Evolutionary conservation across 1,140 invertebrate species (phyloP).

Genomic region (Apolygus lucorum): DNA sequence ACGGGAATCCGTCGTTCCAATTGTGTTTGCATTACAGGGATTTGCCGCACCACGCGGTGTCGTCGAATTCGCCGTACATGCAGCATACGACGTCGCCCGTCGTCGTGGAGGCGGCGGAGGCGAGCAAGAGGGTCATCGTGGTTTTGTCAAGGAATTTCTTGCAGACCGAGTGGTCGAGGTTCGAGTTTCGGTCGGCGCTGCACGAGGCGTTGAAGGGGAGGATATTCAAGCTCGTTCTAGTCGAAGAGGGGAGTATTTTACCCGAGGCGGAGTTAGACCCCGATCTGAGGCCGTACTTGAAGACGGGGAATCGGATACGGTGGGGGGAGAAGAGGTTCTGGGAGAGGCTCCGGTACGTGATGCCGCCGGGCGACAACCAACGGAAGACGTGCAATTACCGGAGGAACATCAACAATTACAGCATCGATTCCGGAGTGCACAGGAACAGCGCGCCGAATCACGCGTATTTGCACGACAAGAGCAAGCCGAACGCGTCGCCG

Average conservation of each 20-base stretch:
- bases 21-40: slow-evolving; percentile 82
- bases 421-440: slow-evolving; percentile 48
- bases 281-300: slow-evolving; percentile 77
- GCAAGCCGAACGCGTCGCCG: slow-evolving; percentile 41
- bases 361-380: slow-evolving; percentile 61
- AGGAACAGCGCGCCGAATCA: slow-evolving; percentile 44
- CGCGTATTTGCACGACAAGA: slow-evolving; percentile 40
- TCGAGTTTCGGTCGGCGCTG: slow-evolving; percentile 71
- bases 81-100: slow-evolving; percentile 58
- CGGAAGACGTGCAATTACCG: slow-evolving; percentile 45
- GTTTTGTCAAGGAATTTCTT: slow-evolving; percentile 74
- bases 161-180: slow-evolving; percentile 76
- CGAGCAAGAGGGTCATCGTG: slow-evolving; percentile 67
- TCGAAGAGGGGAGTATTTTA: slow-evolving; percentile 69
- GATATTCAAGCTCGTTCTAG: slow-evolving; percentile 73
- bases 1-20: slow-evolving; percentile 58
- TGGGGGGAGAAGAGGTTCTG: slow-evolving; percentile 87
- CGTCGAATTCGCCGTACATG: slow-evolving; percentile 49
- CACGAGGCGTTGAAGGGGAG: slow-evolving; percentile 77
- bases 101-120: slow-evolving; percentile 77
- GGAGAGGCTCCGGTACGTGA: slow-evolving; percentile 80
- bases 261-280: slow-evolving; percentile 74
- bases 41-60: slow-evolving; percentile 52
- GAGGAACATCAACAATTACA: slow-evolving; percentile 68
- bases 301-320: slow-evolving; percentile 68